Evolutionary conservation across 2,113 vertebrate species (phyloP).

Genomic region (Atractosteus spatula): DNA sequence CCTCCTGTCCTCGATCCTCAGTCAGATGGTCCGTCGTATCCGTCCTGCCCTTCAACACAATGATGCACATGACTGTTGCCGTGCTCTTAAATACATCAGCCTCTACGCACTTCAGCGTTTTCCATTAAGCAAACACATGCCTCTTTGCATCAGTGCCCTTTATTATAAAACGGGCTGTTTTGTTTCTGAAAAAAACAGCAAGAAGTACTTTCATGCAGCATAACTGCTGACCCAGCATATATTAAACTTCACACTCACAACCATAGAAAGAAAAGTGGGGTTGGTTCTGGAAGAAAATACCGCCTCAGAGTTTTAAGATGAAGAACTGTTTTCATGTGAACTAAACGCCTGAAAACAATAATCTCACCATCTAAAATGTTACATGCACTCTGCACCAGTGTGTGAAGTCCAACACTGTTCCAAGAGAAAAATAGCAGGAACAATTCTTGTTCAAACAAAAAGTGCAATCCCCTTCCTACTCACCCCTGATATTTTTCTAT

Average conservation of each 20-base stretch:
- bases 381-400: neutral
- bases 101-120: neutral
- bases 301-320: neutral
- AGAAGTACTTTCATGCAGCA: neutral
- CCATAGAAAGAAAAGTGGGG: neutral
- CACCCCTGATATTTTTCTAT: neutral
- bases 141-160: neutral
- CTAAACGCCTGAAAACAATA: neutral
- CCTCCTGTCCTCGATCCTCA: neutral
- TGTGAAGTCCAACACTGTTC: neutral
- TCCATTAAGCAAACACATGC: neutral
- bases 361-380: neutral
- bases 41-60: neutral
- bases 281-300: neutral
- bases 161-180: neutral
- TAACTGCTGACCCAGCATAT: neutral
- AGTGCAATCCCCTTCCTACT: neutral
- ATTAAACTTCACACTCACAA: neutral
- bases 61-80: neutral
- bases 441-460: neutral
- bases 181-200: neutral
- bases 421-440: neutral
- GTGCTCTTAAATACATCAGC: constrained; percentile 4
- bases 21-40: neutral
- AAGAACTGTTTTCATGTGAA: neutral